Base-by-base conservation (phyloP, 1,140 invertebrate genomes). In the Daktulosphaira vitifoliae region DNA sequence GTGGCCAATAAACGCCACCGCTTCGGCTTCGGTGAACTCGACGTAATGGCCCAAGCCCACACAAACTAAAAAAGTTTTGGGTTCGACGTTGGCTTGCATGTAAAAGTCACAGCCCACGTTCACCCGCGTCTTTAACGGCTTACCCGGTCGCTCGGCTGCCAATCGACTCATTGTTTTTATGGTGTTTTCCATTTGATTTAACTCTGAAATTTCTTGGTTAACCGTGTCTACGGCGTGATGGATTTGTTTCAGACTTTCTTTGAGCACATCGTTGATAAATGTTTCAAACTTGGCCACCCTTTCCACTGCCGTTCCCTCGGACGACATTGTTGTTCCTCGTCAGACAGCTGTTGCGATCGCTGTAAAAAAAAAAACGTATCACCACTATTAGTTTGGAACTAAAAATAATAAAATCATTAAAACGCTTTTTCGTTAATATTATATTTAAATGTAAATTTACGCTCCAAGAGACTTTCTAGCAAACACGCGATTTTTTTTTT, bases 51-150 rank as follows among this genome's bases (percentile, higher is more conserved):
- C 84, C 67, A 86, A 81, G 11, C 89, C 89, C 70, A 90, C 77
- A 70, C 85, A 80, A n/a, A 92, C 76, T 46, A 86, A 74, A 52
- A 92, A 82, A 25, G 74, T 80, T 0, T 82, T 82, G 53, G 84
- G 78, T 73, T 90, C 80, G 0, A 89, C 82, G 68, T 81, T 78
- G 39, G 85, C 85, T 73, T 88, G 81, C 71, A 88, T 80, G 69
- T 84, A 88, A 50, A 87, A 83, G 73, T 85, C 87, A 68, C 85
- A 84, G 18, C 88, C 88, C 29, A 89, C 71, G 71, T 90, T 86
- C 20, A 90, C 77, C 78, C 90, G 83, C 0, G 87, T 87, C 72
- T 90, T 90, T 37, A 88, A 82, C 13, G 83, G 84, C 3, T 48
- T 62, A 25, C 42, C 56, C 6, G 56, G 56, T 7, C 25, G 11